phyloP scores from a whole-genome alignment of 1,140 invertebrate genomes.

The Diplogasteroides magnus region DNA sequence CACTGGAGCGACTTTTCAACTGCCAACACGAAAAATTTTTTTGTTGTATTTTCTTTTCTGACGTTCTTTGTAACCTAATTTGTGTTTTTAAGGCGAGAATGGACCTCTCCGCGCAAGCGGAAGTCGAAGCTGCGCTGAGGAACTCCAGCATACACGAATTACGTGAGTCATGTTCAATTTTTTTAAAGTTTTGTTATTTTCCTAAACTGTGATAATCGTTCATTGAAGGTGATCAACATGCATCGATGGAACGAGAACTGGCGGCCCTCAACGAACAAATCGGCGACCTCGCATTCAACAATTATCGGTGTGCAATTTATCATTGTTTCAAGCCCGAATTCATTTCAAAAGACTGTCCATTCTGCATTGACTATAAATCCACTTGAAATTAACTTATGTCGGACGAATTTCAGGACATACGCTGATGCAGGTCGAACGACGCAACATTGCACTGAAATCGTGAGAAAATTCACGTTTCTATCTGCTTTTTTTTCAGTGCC shows the following conservation, averaged over 20 bases:
- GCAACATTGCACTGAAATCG: slow-evolving; percentile 51
- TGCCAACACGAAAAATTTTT: too few species aligned
- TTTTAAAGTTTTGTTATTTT: not conserved
- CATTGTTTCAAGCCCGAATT: too few species aligned
- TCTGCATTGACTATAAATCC: too few species aligned
- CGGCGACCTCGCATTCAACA: slow-evolving; percentile 52
- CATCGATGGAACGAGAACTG: slow-evolving; percentile 11
- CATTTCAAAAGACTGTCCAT: too few species aligned
- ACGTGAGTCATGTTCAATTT: not conserved
- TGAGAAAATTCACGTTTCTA: slow-evolving; percentile 14
- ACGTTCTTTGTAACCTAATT: too few species aligned
- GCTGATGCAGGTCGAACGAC: slow-evolving; percentile 54
- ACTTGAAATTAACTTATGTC: too few species aligned
- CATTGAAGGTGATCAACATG: slow-evolving; percentile 14
- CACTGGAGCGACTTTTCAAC: too few species aligned
- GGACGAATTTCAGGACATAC: slow-evolving; percentile 53
- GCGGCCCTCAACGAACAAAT: slow-evolving; percentile 34
- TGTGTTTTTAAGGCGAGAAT: too few species aligned
- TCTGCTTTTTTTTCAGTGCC: not conserved
- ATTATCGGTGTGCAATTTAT: slow-evolving; percentile 14
- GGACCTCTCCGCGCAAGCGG: not conserved
- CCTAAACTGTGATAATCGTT: not conserved
- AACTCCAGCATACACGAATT: not conserved
- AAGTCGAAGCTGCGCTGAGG: not conserved
- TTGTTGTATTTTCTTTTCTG: too few species aligned